These are phyloP conservation scores for Linyphia triangularis DNA, from an alignment of 2,888 invertebrate genomes.

Conservation along the genomic window DNA sequence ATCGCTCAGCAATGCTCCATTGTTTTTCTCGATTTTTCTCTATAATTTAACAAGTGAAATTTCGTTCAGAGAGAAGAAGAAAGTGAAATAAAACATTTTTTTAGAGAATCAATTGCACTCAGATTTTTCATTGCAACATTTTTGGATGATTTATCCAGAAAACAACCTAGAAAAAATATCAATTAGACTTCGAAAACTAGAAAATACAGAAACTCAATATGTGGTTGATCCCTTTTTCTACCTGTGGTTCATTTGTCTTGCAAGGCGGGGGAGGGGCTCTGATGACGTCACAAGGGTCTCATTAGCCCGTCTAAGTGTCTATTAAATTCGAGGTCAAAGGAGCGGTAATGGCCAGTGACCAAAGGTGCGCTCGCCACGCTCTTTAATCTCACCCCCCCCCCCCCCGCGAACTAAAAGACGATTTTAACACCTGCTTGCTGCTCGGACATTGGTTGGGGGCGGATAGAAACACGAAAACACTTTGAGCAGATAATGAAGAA, in stretches of 20 bases:
- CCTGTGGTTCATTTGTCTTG: neutral
- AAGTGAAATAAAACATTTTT: no score
- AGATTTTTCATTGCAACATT: no score
- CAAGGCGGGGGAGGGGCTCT: slow-evolving; percentile 13
- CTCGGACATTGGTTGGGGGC: neutral
- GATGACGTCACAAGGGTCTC: slow-evolving; percentile 68
- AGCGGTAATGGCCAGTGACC: slow-evolving; percentile 59
- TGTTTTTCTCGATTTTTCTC: no score
- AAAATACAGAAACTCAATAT: slow-evolving; percentile 8
- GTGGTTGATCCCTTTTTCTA: neutral
- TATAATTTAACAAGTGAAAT: no score
- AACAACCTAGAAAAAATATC: no score
- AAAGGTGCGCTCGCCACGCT: slow-evolving; percentile 37
- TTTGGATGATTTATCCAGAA: no score
- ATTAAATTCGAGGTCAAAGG: slow-evolving; percentile 64
- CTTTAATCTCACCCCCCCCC: slow-evolving; percentile 29
- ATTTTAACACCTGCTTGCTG: slow-evolving; percentile 36
- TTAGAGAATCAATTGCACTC: no score
- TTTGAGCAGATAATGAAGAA: neutral
- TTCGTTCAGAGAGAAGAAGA: no score
- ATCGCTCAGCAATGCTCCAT: no score
- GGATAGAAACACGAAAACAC: neutral
- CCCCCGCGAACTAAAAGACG: neutral
- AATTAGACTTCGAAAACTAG: no score
- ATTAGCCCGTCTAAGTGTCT: slow-evolving; percentile 67